Percentiles rank a stretch among this genome's conserved stretches.
Conservation (phyloP, 2,888 invertebrate species). For the Lypha dubia region DNA sequence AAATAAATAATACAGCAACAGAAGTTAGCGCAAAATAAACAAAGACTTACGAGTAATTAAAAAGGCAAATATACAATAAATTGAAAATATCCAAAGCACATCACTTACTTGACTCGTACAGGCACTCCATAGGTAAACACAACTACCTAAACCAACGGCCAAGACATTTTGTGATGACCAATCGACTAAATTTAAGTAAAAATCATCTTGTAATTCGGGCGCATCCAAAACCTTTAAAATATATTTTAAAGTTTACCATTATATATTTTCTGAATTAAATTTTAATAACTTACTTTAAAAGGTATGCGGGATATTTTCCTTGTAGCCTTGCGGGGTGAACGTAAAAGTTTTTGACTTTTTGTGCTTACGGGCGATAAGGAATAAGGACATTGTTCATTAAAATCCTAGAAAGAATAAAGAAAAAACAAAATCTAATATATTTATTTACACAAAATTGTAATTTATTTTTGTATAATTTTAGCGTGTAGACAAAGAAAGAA, state of each 20-base stretch:
- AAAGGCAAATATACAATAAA: constrained; percentile 28
- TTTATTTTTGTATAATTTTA: neutral
- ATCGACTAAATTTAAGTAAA: constrained; percentile 99
- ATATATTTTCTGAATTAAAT: neutral
- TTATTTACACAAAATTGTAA: neutral
- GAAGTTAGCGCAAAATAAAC: constrained; percentile 56
- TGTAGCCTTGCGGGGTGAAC: constrained; percentile 98
- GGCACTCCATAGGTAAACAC: constrained; percentile 99
- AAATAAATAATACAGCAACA: constrained; percentile 42
- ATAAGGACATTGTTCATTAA: constrained; percentile 93
- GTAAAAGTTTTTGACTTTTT: constrained; percentile 95
- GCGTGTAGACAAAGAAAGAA: neutral
- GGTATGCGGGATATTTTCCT: constrained; percentile 99
- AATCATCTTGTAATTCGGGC: constrained; percentile 92
- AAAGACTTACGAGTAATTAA: constrained; percentile 23
- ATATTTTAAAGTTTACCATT: neutral
- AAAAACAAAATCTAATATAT: constrained; percentile 21
- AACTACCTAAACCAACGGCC: constrained; percentile 98
- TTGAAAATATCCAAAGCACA: constrained; percentile 28
- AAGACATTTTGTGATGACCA: constrained; percentile 99
- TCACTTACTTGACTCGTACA: constrained; percentile 94
- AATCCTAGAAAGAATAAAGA: constrained; percentile 85
- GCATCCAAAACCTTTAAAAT: constrained; percentile 80
- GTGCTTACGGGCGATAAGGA: constrained; percentile 97
- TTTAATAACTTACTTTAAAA: constrained; percentile 87